These are phyloP conservation scores for Serinus canaria DNA, from an alignment of 2,113 vertebrate genomes.

Conservation along the genomic window DNA sequence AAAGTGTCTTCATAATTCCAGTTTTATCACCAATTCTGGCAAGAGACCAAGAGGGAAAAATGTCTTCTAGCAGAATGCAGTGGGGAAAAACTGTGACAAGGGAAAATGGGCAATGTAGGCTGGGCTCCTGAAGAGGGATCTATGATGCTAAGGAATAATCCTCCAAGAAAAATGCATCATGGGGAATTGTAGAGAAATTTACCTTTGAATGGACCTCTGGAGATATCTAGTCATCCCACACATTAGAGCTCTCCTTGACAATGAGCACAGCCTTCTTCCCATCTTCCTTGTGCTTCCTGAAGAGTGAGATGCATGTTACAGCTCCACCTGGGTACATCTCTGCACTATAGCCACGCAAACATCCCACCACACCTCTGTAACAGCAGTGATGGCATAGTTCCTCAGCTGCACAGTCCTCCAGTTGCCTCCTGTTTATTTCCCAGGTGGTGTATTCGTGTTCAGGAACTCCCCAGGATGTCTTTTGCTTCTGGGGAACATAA, in stretches of 20 bases:
- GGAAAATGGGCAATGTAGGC: not conserved
- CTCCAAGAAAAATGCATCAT: not conserved
- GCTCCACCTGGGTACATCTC: not conserved
- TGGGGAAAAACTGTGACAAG: not conserved
- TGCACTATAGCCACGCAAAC: not conserved
- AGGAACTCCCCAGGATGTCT: not conserved
- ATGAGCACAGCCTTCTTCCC: not conserved
- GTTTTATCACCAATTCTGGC: not conserved
- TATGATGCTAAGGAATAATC: not conserved
- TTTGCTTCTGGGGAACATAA: not conserved
- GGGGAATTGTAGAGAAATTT: not conserved
- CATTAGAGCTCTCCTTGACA: not conserved
- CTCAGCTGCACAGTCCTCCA: not conserved
- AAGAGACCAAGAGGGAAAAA: not conserved
- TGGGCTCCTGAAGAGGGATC: not conserved
- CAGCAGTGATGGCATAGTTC: rapidly evolving
- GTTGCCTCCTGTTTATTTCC: not conserved
- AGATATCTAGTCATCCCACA: not conserved
- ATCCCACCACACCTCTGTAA: not conserved
- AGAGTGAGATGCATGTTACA: not conserved
- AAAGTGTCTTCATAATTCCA: not conserved
- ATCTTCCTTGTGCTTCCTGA: not conserved
- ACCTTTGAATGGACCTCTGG: not conserved
- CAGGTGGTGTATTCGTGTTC: not conserved
- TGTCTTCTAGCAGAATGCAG: not conserved